Evolutionary conservation across 2,797 vertebrate genomes (phyloP), one percentile per base, ranked within the genome.

Genomic region (Manis pentadactyla): DNA sequence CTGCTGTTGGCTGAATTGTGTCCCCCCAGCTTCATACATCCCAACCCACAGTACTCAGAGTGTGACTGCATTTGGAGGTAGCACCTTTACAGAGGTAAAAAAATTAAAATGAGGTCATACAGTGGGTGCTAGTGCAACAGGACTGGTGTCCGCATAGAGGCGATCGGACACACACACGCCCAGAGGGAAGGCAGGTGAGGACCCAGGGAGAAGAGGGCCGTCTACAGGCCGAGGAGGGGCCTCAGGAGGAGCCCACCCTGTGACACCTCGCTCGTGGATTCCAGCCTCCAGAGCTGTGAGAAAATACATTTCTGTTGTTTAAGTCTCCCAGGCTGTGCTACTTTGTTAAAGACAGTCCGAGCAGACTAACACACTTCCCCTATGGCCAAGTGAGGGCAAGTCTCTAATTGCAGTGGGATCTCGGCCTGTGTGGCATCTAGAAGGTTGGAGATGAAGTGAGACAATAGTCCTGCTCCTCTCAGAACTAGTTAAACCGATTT

Each of bases 341-440:
- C 42, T 85, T 61, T 55, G 31, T 74, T n/a, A 37, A 39, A 39
- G 37, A 53, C 29, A 25, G 25, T 42, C 46, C 25, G 5, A 12
- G 11, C 49, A 46, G 53, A 57, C 59, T 11, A 9, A 59, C 2
- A 27, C 3, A 4, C 31, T 9, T 64, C 81, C 21, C 31, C 29
- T 14, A 4, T 9, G 37, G 25, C 71, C 53, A n/a, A 0, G 3
- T 18, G 37, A 49, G 39, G 1, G 23, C 5, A 0, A 2, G 25
- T 74, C 75, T 81, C 84, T 55, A 29, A 5, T 9, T 8, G 31
- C 0, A 14, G 57, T 0, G n/a, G 37, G 63, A 46, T 39, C 74
- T 55, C 1, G 3, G 81, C 15, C 55, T 63, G 15, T 6, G 37
- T 10, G 61, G 37, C 77, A 61, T 37, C 34, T 23, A 86, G 74